These are phyloP conservation scores for Schizotus pectinicornis DNA, from an alignment of 2,888 invertebrate species.

Conservation along the genomic window DNA sequence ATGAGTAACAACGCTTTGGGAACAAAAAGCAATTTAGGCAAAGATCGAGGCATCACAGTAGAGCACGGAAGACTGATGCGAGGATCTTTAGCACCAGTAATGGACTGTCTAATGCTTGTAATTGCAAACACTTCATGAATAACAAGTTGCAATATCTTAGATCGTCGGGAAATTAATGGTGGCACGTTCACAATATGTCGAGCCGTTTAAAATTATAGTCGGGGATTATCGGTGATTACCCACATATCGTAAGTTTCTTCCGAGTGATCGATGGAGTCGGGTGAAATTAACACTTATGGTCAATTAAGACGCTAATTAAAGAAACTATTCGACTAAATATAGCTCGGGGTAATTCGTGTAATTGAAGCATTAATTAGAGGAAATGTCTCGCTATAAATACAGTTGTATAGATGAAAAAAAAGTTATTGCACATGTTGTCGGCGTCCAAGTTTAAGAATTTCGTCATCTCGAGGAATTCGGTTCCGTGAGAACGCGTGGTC, in stretches of 20 bases:
- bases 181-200: conserved; percentile 20
- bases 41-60: conserved; percentile 28
- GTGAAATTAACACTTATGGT: conserved; percentile 17
- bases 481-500: no score
- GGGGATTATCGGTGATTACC: not conserved
- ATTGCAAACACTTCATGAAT: conserved; percentile 39
- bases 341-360: conserved; percentile 25
- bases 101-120: conserved; percentile 38
- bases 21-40: conserved; percentile 20
- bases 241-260: no score
- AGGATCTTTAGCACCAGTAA: conserved; percentile 31
- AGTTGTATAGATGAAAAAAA: conserved; percentile 11
- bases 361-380: conserved; percentile 28
- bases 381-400: conserved; percentile 25
- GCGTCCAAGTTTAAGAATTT: no score
- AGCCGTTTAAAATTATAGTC: not conserved
- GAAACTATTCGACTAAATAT: conserved; percentile 30
- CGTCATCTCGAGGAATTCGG: no score
- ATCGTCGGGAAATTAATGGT: conserved; percentile 30
- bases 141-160: conserved; percentile 34
- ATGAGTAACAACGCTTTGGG: not conserved
- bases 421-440: conserved; percentile 4
- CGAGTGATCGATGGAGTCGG: conserved; percentile 2
- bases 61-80: conserved; percentile 29
- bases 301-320: conserved; percentile 28